Percentiles rank a stretch among this genome's conserved stretches.
These are phyloP conservation scores for Agapostemon virescens DNA, from an alignment of 2,888 invertebrate genomes.

Conservation along the genomic window DNA sequence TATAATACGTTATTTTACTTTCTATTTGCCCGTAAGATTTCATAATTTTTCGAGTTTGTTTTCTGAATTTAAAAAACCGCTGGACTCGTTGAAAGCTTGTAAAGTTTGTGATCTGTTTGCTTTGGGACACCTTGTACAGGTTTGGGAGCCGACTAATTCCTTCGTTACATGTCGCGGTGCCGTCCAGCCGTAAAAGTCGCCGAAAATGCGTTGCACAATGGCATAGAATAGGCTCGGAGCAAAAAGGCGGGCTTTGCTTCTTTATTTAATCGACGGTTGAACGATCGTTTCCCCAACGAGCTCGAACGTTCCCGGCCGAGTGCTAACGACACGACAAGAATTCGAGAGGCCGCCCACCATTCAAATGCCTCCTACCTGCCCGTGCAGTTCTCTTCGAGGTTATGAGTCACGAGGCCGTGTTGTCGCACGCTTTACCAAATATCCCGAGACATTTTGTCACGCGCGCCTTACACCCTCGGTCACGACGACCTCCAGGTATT, in stretches of 20 bases:
- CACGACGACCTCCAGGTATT: not conserved
- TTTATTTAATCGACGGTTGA: slow-evolving; percentile 17
- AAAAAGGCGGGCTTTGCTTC: not conserved
- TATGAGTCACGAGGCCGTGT: slow-evolving; percentile 57
- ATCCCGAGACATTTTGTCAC: slow-evolving; percentile 46
- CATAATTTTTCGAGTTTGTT: too few species aligned
- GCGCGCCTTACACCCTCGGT: slow-evolving; percentile 40
- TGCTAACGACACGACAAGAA: slow-evolving; percentile 57
- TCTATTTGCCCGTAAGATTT: too few species aligned
- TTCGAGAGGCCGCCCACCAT: slow-evolving; percentile 61
- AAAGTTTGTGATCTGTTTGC: not conserved
- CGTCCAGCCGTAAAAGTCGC: not conserved
- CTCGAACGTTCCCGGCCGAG: slow-evolving; percentile 14
- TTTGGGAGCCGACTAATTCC: not conserved
- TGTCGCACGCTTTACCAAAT: slow-evolving; percentile 48
- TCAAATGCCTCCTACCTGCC: slow-evolving; percentile 57
- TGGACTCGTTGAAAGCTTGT: too few species aligned
- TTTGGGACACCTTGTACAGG: not conserved
- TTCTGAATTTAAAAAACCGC: too few species aligned
- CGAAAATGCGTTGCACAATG: not conserved
- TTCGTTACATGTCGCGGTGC: not conserved
- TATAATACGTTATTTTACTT: too few species aligned
- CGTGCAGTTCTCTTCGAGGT: slow-evolving; percentile 39
- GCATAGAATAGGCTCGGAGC: not conserved
- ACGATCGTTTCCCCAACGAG: slow-evolving; percentile 22